These are phyloP conservation scores for Aptenodytes patagonicus DNA, from an alignment of 2,113 vertebrate species.

Conservation along the genomic window DNA sequence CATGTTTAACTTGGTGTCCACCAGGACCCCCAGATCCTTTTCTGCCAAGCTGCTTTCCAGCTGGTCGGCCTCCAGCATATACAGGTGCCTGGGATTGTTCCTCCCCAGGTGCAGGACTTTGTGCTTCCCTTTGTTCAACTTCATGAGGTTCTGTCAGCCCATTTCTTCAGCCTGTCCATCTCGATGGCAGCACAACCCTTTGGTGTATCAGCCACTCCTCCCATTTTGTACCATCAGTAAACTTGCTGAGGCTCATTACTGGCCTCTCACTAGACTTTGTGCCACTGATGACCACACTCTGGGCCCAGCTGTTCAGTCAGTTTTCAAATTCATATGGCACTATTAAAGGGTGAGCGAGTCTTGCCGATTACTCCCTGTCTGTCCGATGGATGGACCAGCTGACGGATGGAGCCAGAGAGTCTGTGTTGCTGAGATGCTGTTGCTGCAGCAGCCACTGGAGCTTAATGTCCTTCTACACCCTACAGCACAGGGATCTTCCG, in stretches of 20 bases:
- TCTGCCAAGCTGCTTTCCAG: background rate
- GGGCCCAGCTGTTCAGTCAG: background rate
- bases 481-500: background rate
- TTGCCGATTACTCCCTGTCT: background rate
- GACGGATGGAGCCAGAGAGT: fast-evolving
- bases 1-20: background rate
- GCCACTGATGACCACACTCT: background rate
- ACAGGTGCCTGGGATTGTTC: background rate
- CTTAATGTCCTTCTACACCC: background rate
- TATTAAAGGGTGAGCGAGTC: background rate
- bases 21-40: background rate
- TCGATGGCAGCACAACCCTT: background rate
- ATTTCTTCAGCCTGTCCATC: background rate
- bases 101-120: background rate
- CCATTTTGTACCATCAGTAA: background rate
- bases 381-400: background rate
- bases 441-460: background rate
- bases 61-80: background rate
- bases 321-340: background rate
- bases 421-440: background rate
- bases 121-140: background rate
- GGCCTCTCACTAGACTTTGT: background rate
- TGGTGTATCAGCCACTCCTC: background rate
- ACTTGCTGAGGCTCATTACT: background rate
- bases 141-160: background rate